Conservation (phyloP, 1,140 invertebrate genomes). For the Temnothorax curvispinosus region DNA sequence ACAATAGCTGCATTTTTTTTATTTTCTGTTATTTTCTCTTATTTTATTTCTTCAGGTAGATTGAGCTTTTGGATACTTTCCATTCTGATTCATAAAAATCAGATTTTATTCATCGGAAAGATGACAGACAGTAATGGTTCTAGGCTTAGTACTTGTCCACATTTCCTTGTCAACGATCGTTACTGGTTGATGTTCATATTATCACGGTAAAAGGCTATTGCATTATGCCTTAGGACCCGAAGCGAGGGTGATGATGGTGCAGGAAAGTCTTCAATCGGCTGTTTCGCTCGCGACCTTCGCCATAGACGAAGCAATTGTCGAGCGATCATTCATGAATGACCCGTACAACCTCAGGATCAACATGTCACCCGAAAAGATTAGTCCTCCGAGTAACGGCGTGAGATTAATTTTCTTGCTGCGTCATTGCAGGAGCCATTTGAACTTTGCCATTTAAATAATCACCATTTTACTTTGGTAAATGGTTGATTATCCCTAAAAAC, state of each 20-base stretch:
- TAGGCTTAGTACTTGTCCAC: constrained; percentile 37
- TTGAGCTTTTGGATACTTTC: background rate
- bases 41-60: background rate
- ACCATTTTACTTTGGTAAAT: constrained; percentile 12
- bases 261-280: constrained; percentile 54
- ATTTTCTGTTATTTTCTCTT: background rate
- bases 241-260: constrained; percentile 46
- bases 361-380: constrained; percentile 56
- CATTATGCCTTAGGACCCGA: constrained; percentile 41
- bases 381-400: constrained; percentile 20
- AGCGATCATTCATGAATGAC: constrained; percentile 41
- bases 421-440: constrained; percentile 6
- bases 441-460: background rate
- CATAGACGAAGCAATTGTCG: constrained; percentile 48
- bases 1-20: background rate
- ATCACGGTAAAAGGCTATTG: constrained; percentile 28
- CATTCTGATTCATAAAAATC: background rate
- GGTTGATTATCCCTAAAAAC: background rate
- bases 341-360: constrained; percentile 33
- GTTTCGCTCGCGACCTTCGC: constrained; percentile 46
- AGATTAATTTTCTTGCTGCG: constrained; percentile 41
- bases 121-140: constrained; percentile 34
- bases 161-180: constrained; percentile 48
- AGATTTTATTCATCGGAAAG: background rate
- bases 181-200: constrained; percentile 49